Evolutionary conservation across 2,113 vertebrate genomes (phyloP).

Genomic region (Lampris incognitus): DNA sequence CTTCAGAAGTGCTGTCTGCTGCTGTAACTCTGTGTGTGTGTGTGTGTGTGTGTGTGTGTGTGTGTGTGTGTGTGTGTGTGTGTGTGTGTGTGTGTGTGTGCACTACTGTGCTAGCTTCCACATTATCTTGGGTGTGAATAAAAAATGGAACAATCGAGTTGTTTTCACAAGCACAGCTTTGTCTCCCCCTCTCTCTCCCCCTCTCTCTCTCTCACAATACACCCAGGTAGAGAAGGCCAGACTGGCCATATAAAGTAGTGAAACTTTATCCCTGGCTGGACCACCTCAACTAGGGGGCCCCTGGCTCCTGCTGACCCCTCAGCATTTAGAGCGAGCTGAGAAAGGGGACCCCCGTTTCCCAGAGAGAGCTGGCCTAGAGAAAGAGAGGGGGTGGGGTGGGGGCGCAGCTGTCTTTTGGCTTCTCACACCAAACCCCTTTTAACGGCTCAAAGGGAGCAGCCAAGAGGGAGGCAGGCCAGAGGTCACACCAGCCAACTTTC

Average conservation of each 20-base stretch:
- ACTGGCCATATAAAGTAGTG: conserved; percentile 67
- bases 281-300: conserved; percentile 65
- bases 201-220: conserved; percentile 19
- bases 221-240: conserved; percentile 50
- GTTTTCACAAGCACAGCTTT: too few relatives aligned
- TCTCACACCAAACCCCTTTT: conserved; percentile 70
- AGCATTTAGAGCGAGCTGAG: conserved; percentile 63
- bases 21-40: background rate
- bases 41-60: background rate
- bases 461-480: conserved; percentile 64
- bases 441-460: conserved; percentile 76
- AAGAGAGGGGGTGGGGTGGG: conserved; percentile 39
- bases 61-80: background rate
- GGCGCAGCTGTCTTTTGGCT: conserved; percentile 78
- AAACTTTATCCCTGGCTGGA: conserved; percentile 73
- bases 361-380: conserved; percentile 46
- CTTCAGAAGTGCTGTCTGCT: too few relatives aligned
- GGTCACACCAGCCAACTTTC: conserved; percentile 72
- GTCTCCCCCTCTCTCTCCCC: background rate
- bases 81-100: background rate
- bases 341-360: conserved; percentile 68
- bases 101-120: too few relatives aligned
- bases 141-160: too few relatives aligned
- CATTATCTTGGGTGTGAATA: too few relatives aligned
- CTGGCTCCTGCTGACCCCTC: conserved; percentile 72